Evolutionary conservation across 2,113 vertebrate species (phyloP).

Genomic region (Eublepharis macularius): DNA sequence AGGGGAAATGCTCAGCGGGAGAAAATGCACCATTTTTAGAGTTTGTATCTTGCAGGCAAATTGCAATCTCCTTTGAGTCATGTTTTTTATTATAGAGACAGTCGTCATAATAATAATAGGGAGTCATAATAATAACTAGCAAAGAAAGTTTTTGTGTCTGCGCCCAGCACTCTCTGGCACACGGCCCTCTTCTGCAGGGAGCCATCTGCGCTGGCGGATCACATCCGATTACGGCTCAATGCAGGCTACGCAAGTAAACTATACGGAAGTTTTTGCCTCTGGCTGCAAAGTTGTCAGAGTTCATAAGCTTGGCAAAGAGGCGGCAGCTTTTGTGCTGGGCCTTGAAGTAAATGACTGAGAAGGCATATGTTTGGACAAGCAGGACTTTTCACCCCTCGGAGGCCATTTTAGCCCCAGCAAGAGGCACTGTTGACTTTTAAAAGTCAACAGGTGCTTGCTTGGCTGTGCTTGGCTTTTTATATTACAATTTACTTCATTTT

Average conservation of each 20-base stretch:
- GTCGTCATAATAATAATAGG: slow-evolving; percentile 11
- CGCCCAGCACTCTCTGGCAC: not conserved
- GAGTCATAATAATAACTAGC: slow-evolving; percentile 7
- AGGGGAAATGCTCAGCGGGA: not conserved
- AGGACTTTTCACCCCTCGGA: not conserved
- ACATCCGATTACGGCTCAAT: not conserved
- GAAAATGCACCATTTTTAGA: slow-evolving; percentile 14
- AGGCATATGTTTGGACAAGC: slow-evolving; percentile 1
- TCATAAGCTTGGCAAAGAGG: slow-evolving; percentile 43
- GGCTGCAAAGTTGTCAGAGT: slow-evolving; percentile 41
- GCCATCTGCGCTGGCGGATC: slow-evolving; percentile 27
- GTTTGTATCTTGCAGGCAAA: slow-evolving; percentile 15
- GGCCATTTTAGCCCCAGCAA: not conserved
- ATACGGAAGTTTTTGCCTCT: slow-evolving; percentile 33
- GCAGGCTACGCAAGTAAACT: slow-evolving; percentile 36
- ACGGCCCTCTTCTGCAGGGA: slow-evolving; percentile 30
- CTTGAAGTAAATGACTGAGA: slow-evolving; percentile 1
- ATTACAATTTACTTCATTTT: too few relatives aligned
- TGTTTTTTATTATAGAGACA: slow-evolving; percentile 25
- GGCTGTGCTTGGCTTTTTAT: not conserved
- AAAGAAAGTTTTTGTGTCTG: not conserved
- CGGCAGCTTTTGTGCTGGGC: not conserved
- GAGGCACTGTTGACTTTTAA: not conserved
- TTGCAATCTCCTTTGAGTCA: slow-evolving; percentile 8
- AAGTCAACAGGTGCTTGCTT: fast-evolving